Base-by-base conservation (phyloP, 2,888 invertebrate genomes). In the Stramonita haemastoma region DNA sequence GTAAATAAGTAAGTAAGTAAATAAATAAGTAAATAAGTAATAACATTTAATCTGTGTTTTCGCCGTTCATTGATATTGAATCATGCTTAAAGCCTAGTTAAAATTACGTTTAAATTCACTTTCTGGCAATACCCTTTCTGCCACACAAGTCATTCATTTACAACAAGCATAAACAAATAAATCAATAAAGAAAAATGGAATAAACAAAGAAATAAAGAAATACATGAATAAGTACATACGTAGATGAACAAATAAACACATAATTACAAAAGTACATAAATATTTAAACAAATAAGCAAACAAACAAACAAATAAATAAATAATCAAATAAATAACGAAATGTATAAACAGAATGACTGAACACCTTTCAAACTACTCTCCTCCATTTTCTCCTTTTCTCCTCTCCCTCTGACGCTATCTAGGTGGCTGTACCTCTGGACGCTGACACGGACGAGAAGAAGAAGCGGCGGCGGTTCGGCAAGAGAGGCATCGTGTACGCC, bases 401-500 rank as follows among this genome's bases (percentile, higher is more conserved):
- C n/a, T n/a, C n/a, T n/a, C n/a, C n/a, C n/a, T n/a, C n/a, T n/a
- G n/a, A n/a, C n/a, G n/a, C n/a, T n/a, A n/a, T n/a, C n/a, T n/a
- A n/a, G 91, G 87, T 89, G 60, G 60, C 90, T 4, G 84, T 90
- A 0, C 89, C 91, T 1, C 46, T 91, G 79, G 91, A 91, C n/a
- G 19, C 81, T 5, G 85, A 90, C 36, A 77, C 84, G 29, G 81
- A 81, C 15, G 90, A 90, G 22, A 79, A 26, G 34, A 66, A 87
- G 86, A 90, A 90, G 36, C 88, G 88, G n/a, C 66, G 87, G n/a
- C 81, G 88, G 17, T 91, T 91, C 79, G 86, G 81, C 34, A 87
- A 90, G 85, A 66, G 90, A 56, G 92, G 93, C 2, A 91, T 94
- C 26, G 89, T 93, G 79, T 94, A 93, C 89, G 94, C 94, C 13